Percentiles rank a stretch among this genome's conserved stretches.
Evolutionary conservation across 2,113 vertebrate species (phyloP).

Genomic region (Axis porcinus): DNA sequence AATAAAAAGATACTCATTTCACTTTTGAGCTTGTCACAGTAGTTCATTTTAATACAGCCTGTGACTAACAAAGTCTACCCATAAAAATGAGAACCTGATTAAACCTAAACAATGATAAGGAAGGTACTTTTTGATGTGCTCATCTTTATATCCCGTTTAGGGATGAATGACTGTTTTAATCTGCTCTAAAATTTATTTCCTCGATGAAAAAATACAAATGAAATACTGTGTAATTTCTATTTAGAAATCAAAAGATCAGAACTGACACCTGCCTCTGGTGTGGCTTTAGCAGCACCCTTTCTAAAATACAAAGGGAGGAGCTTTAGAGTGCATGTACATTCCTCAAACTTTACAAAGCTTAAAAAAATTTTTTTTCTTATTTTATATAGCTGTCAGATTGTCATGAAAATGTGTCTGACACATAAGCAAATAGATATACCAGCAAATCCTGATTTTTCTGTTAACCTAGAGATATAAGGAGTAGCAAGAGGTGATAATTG

Average conservation of each 20-base stretch:
- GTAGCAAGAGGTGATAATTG: background rate
- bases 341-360: background rate
- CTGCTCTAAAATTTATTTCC: background rate
- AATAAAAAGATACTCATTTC: background rate
- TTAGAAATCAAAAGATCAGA: background rate
- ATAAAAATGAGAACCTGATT: background rate
- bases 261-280: background rate
- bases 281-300: background rate
- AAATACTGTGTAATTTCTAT: background rate
- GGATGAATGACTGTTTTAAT: background rate
- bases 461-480: background rate
- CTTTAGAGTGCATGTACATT: background rate
- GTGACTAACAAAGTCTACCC: background rate
- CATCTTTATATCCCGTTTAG: background rate
- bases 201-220: constrained; percentile 20
- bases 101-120: background rate
- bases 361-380: background rate
- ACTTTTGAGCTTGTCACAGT: background rate
- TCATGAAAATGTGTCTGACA: background rate
- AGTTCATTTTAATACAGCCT: background rate
- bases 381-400: background rate
- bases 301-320: constrained; percentile 6
- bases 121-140: background rate
- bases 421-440: background rate
- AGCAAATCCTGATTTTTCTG: constrained; percentile 38